Base-by-base conservation (phyloP, 2,888 invertebrate genomes). In the Panzeria rudis region DNA sequence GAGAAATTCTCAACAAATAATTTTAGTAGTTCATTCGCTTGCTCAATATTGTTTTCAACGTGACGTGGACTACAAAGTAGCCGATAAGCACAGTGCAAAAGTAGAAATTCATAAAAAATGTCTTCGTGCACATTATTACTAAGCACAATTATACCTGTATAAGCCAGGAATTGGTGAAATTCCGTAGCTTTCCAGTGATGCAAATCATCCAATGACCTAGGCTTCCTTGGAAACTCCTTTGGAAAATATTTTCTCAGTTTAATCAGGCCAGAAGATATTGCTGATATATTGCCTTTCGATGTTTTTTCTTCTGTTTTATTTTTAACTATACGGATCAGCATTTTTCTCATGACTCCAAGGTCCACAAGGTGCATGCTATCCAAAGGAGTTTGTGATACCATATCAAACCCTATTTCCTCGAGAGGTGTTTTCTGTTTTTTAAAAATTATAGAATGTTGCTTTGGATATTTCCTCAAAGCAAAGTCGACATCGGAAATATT, bases 71-170 rank as follows among this genome's bases (percentile, higher is more conserved):
- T 73, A 61, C 62, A 62, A 52, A 71, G 69, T 44, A 79, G 59
- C n/a, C 72, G 5, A 72, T 61, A 61, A 61, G 50, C 73, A 61
- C 61, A 73, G 54, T 77, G 66, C 50, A 77, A 29, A 62, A 52
- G 17, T 76, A 76, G 50, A 64, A 76, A 76, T 52, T 76, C 75
- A 38, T 76, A 66, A 44, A 29, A 77, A 56, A 78, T 78, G 50
- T 78, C 59, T 23, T 78, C 59, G 20, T 78, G 69, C 13, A 78
- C 69, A 6, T 68, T 66, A 9, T 32, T 77, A 32, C 47, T 13
- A 6, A 73, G 32, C 9, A 54, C 25, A 52, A 50, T 23, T 25
- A 38, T 59, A 41, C 50, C 20, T 11, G 17, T 47, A 17, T 71
- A 62, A 25, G 78, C 79, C 1, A 79, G 69, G 20, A 79, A 64